Evolutionary conservation across 2,797 vertebrate genomes (phyloP).

Genomic region (Poeciliopsis presidionis): DNA sequence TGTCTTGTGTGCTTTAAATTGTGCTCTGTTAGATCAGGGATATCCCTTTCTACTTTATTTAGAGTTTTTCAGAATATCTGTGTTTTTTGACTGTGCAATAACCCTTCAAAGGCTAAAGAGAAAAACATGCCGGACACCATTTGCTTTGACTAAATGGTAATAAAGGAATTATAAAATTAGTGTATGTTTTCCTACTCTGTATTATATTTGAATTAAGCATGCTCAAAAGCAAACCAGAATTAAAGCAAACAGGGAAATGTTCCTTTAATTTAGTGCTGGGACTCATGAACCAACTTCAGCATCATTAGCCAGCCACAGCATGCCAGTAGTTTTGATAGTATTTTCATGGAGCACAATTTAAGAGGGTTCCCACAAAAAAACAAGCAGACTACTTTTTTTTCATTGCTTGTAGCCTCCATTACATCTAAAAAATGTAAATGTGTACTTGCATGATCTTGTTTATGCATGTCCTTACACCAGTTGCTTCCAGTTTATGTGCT

Average conservation of each 20-base stretch:
- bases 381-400: not conserved
- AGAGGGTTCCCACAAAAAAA: not conserved
- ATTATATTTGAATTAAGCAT: not conserved
- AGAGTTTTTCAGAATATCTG: not conserved
- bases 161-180: not conserved
- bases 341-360: not conserved
- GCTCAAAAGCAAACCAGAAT: not conserved
- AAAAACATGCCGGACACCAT: not conserved
- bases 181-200: not conserved
- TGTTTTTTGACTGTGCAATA: not conserved
- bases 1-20: too few relatives aligned
- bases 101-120: not conserved
- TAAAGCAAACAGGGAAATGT: not conserved
- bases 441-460: conserved; percentile 19
- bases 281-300: not conserved
- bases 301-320: not conserved
- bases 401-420: not conserved
- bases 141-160: not conserved
- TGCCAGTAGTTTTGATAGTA: not conserved
- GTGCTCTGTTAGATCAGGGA: not conserved
- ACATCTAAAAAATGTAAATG: conserved; percentile 1
- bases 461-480: conserved; percentile 19
- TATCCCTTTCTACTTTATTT: too few relatives aligned
- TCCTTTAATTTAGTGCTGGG: not conserved
- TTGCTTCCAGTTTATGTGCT: conserved; percentile 29